These are phyloP conservation scores for Drosophila nikananu DNA, from an alignment of 1,140 invertebrate genomes.

Conservation along the genomic window DNA sequence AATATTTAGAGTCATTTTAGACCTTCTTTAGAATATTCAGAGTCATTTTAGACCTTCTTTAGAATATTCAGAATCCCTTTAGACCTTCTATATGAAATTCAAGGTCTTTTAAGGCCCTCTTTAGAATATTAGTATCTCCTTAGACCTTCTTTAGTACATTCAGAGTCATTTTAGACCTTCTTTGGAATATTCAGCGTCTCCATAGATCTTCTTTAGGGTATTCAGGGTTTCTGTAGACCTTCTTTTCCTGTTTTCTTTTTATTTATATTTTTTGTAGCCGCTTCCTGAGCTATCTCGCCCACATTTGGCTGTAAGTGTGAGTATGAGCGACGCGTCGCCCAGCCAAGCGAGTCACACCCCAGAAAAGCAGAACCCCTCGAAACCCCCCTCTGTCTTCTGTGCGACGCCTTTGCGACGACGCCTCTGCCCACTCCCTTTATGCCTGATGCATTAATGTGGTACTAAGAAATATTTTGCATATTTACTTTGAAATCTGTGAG, in stretches of 20 bases:
- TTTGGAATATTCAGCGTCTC: too few species aligned
- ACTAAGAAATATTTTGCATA: slow-evolving; percentile 81
- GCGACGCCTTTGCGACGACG: slow-evolving; percentile 19
- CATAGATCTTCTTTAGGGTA: too few species aligned
- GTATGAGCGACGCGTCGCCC: slow-evolving; percentile 56
- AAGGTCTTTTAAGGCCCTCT: too few species aligned
- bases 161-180: too few species aligned
- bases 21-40: too few species aligned
- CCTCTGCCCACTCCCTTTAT: slow-evolving; percentile 14
- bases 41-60: too few species aligned
- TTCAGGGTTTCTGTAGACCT: slow-evolving; percentile 6
- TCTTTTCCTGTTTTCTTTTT: slow-evolving; percentile 4
- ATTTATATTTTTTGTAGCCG: slow-evolving; percentile 32
- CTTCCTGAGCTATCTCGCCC: slow-evolving; percentile 51
- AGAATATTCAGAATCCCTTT: too few species aligned
- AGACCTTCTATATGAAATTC: too few species aligned
- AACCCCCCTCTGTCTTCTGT: neutral
- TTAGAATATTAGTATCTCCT: too few species aligned
- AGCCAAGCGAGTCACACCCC: slow-evolving; percentile 54
- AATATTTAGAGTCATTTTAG: too few species aligned
- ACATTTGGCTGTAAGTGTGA: slow-evolving; percentile 45
- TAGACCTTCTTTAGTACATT: too few species aligned
- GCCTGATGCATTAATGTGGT: slow-evolving; percentile 75
- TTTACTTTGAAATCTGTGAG: slow-evolving; percentile 77
- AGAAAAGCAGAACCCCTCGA: slow-evolving; percentile 9